Base-by-base conservation (phyloP, 2,797 vertebrate genomes). In the Rhinogobio ventralis region DNA sequence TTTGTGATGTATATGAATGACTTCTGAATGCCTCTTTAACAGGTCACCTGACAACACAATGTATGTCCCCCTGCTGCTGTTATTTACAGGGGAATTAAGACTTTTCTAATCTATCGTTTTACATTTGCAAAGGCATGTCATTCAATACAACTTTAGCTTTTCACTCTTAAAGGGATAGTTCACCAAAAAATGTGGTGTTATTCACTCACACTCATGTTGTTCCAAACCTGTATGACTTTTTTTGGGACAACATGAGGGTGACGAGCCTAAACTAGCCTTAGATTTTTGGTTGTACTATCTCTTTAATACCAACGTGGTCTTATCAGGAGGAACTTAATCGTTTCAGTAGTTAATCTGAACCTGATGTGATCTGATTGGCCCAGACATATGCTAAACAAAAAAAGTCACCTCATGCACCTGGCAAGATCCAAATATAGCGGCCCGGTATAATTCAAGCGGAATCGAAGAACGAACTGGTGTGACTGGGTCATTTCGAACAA, bases 1-100 rank as follows among this genome's bases (percentile, higher is more conserved):
- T 85, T 85, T 79, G 83, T 85, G 55, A 85, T 85, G 67, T 51
- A 79, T 79, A 46, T 84, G 51, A 84, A 69, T 71, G 82, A 84
- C 28, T 78, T n/a, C 66, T 78, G 64, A 84, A 69, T 69, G 64
- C 25, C 39, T 77, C 64, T 69, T 84, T 83, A 83, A 45, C 62
- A 68, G 5, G 66, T 78, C 49, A 77, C 51, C 62, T 69, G 62
- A 76, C 60, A 75, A 66, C 10, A 53, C 23, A 5, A 53, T 13
- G 72, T 30, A 60, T 57, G 5, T 57, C 17, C 62, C 73, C 62
- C 74, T 78, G 64, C 75, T 62, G 82, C 51, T 53, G 30, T 67
- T 78, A 49, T 84, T 84, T 71, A 71, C 25, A 5, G 51, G 36
- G 74, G 51, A 78, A 77, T 84, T 46, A 83, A 68, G 73, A 19